These are phyloP conservation scores for Chaenogobius annularis DNA, from an alignment of 2,113 vertebrate species.

Conservation along the genomic window DNA sequence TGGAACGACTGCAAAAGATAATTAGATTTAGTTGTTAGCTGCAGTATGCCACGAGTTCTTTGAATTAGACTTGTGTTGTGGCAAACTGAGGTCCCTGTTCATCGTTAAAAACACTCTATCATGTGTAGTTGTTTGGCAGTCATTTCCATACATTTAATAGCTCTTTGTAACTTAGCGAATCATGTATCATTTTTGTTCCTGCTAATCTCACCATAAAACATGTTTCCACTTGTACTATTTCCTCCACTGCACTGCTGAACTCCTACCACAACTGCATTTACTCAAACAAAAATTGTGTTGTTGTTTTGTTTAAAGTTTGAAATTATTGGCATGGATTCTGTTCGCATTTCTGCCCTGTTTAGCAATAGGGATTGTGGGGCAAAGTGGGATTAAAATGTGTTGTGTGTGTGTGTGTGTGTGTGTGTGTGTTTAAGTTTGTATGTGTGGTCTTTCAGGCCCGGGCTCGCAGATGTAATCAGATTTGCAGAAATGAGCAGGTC, in stretches of 20 bases:
- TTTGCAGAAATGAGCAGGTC: constrained; percentile 74
- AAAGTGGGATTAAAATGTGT: constrained; percentile 61
- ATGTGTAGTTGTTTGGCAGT: constrained; percentile 14
- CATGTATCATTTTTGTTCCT: constrained; percentile 59
- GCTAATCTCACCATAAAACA: constrained; percentile 58
- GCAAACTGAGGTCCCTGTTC: constrained; percentile 33
- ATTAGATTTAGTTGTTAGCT: constrained; percentile 28
- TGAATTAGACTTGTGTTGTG: constrained; percentile 48
- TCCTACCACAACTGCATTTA: constrained; percentile 46
- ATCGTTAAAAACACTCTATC: constrained; percentile 4
- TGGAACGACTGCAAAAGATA: constrained; percentile 21
- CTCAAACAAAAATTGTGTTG: constrained; percentile 37
- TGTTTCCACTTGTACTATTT: constrained; percentile 71
- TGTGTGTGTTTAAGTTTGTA: constrained; percentile 27
- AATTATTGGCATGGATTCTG: not conserved
- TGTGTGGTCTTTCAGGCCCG: constrained; percentile 56
- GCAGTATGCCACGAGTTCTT: constrained; percentile 30
- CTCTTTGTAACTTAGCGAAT: constrained; percentile 45
- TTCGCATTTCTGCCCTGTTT: constrained; percentile 16
- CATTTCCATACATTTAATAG: constrained; percentile 32
- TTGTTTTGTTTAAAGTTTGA: not conserved
- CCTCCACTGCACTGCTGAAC: constrained; percentile 55
- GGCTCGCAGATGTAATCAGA: constrained; percentile 76
- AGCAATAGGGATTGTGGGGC: constrained; percentile 22
- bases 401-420: constrained; percentile 37